Base-by-base conservation (phyloP, 1,140 invertebrate genomes). In the Tigriopus japonicus region DNA sequence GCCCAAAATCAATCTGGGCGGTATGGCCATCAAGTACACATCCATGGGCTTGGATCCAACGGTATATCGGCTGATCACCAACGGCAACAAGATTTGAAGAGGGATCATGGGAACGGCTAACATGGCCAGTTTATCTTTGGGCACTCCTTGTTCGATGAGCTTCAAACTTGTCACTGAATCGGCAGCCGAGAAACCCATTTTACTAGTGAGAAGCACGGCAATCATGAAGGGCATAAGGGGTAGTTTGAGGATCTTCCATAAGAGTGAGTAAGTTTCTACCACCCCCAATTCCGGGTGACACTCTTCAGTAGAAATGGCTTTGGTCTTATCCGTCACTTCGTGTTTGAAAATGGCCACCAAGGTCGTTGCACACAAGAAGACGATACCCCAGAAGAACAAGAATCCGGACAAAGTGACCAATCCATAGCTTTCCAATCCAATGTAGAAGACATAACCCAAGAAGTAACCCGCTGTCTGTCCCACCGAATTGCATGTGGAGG, bases 381-480 rank as follows among this genome's bases (percentile, higher is more conserved):
- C 74, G 68, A 87, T 80, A 19, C 89, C 91, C 93, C 94, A 98
- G 69, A 98, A 95, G 69, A 84, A 85, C 5, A 98, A 75, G 72
- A 97, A 98, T 63, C 82, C 82, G 55, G 87, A 73, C 24, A 98
- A 74, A 12, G 88, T 93, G 3, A 98, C 78, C n/a, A 98, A 64
- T 60, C 84, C 85, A 77, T 75, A 15, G 77, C 70, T 62, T 73
- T 99, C 93, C n/a, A 99, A 72, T 0, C 93, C 90, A 67, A 98
- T 81, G 71, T 99, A 98, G 12, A 97, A 74, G 2, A 98, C 89
- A 75, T 97, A 97, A 42, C 96, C 95, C 1, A 98, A 73, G 69
- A 98, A 98, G 72, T 89, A 96, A 1, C 96, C 96, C 59, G 90
- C 86, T 0, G 93, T 98, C 76, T 99, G 95, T 15, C 96, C 96